These are phyloP conservation scores for Anguilla japonica DNA, from an alignment of 2,113 vertebrate species.

Conservation along the genomic window DNA sequence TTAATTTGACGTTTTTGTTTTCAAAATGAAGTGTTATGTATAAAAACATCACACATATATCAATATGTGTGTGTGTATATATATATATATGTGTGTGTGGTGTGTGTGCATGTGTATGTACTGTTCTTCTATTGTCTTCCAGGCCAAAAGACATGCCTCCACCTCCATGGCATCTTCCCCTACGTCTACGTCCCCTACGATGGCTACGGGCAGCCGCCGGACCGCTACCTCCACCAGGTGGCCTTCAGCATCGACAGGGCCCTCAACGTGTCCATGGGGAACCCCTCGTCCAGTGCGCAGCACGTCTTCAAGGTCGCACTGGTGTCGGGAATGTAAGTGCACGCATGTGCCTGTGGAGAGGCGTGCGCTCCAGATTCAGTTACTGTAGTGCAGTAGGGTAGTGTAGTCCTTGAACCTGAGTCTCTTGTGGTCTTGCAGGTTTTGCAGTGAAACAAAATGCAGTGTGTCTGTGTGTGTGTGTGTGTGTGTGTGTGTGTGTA, in stretches of 20 bases:
- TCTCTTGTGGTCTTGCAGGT: background rate
- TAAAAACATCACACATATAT: no score
- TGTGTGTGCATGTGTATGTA: background rate
- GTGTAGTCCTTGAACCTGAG: no score
- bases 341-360: background rate
- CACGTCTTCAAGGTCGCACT: conserved; percentile 94
- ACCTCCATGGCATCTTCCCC: conserved; percentile 92
- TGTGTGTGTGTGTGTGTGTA: no score
- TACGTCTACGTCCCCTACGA: conserved; percentile 95
- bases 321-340: conserved; percentile 95
- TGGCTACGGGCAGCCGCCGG: conserved; percentile 78
- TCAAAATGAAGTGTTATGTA: no score
- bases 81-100: no score
- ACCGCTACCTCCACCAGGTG: conserved; percentile 87
- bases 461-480: no score
- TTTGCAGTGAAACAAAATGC: background rate
- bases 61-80: no score
- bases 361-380: no score
- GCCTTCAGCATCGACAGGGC: conserved; percentile 97
- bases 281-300: conserved; percentile 83
- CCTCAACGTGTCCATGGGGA: conserved; percentile 93
- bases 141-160: conserved; percentile 98
- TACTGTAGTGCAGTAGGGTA: no score
- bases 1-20: no score
- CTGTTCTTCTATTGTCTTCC: conserved; percentile 41